These are phyloP conservation scores for Eupithecia abbreviata DNA, from an alignment of 2,888 invertebrate genomes.

Conservation along the genomic window DNA sequence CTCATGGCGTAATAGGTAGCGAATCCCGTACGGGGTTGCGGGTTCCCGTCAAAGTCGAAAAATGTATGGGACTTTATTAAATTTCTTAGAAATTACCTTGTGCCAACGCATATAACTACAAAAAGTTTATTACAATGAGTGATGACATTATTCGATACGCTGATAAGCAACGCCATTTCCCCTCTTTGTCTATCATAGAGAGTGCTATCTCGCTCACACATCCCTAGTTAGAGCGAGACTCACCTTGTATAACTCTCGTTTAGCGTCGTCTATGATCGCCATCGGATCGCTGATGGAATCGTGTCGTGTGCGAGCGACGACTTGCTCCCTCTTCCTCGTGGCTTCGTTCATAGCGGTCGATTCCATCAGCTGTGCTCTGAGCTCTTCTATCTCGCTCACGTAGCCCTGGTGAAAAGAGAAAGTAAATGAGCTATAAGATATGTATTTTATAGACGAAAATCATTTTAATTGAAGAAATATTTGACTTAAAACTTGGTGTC, in stretches of 20 bases:
- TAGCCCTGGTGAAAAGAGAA: constrained; percentile 86
- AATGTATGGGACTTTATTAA: too few relatives aligned
- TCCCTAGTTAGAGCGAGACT: neutral
- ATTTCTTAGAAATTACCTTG: too few relatives aligned
- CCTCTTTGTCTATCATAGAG: neutral
- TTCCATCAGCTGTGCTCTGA: constrained; percentile 94
- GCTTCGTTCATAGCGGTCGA: constrained; percentile 84
- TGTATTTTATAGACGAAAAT: too few relatives aligned
- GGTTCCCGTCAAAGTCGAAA: too few relatives aligned
- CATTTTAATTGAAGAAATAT: too few relatives aligned
- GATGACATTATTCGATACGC: too few relatives aligned
- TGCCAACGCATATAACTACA: too few relatives aligned
- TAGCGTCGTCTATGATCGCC: constrained; percentile 88
- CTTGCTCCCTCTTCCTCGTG: constrained; percentile 67
- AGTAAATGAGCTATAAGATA: neutral
- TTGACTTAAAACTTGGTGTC: too few relatives aligned
- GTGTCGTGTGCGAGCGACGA: constrained; percentile 64
- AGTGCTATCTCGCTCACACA: neutral
- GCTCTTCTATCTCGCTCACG: constrained; percentile 94
- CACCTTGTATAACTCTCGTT: constrained; percentile 89
- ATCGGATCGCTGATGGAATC: constrained; percentile 71
- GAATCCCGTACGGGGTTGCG: too few relatives aligned
- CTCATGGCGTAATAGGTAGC: too few relatives aligned
- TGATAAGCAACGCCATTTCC: too few relatives aligned
- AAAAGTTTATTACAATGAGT: too few relatives aligned